phyloP scores from a whole-genome alignment of 1,140 invertebrate species.

The Listronotus bonariensis region DNA sequence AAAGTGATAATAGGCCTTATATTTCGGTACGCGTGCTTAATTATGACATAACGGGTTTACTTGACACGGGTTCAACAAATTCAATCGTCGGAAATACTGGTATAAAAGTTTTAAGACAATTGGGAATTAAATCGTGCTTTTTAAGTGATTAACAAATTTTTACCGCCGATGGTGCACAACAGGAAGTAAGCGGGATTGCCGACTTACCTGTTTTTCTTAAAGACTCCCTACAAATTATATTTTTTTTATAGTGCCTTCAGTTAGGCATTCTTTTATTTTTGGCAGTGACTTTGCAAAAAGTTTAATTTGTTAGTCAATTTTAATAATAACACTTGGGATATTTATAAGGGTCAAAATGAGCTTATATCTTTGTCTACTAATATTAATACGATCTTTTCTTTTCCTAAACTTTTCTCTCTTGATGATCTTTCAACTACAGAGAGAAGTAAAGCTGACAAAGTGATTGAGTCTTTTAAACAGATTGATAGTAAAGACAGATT shows the following conservation, averaged over 20 bases:
- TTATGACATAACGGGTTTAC: constrained; percentile 5
- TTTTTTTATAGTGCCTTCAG: neutral
- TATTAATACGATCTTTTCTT: neutral
- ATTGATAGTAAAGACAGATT: no score
- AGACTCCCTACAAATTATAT: neutral
- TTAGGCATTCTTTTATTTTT: constrained; percentile 8
- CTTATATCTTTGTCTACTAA: neutral
- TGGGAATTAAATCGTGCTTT: neutral
- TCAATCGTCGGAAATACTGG: constrained; percentile 8
- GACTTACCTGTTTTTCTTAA: constrained; percentile 4
- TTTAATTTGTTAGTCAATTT: neutral
- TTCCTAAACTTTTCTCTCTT: neutral
- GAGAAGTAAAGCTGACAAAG: no score
- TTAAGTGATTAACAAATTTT: neutral
- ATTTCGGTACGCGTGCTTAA: constrained; percentile 14
- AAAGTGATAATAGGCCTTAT: constrained; percentile 15
- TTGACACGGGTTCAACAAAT: constrained; percentile 13
- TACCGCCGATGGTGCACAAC: constrained; percentile 8
- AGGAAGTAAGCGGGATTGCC: neutral
- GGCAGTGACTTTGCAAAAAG: neutral
- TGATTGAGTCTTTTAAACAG: no score
- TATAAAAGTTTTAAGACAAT: constrained; percentile 10
- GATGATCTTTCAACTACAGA: no score
- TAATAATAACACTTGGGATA: neutral
- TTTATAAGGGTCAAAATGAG: neutral